Percentiles rank a stretch among this genome's conserved stretches.
phyloP scores from a whole-genome alignment of 2,797 vertebrate genomes.

The Acropternis orthonyx region DNA sequence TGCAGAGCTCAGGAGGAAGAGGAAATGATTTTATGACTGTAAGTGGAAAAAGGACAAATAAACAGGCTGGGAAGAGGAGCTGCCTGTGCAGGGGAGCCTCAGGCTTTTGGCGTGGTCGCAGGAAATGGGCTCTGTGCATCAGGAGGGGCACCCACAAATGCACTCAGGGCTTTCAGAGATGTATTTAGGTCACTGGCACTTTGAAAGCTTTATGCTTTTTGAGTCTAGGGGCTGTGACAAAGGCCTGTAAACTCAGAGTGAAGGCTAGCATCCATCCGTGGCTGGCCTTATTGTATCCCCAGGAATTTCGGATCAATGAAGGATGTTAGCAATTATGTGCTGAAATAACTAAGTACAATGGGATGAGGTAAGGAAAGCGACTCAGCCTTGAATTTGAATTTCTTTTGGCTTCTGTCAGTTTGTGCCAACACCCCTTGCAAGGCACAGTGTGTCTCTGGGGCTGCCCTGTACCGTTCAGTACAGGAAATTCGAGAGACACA shows the following conservation, averaged over 20 bases:
- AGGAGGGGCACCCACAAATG: not conserved
- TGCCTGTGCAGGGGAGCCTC: not conserved
- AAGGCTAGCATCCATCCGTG: constrained; percentile 60
- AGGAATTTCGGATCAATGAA: constrained; percentile 65
- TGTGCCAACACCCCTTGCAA: not conserved
- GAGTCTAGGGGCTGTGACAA: constrained; percentile 42
- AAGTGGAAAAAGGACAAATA: constrained; percentile 19
- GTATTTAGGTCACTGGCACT: constrained; percentile 57
- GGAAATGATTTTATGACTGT: constrained; percentile 26
- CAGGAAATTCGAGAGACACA: not conserved
- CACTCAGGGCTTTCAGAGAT: not conserved
- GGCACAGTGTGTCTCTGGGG: not conserved
- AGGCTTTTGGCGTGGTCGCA: not conserved
- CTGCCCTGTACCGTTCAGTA: not conserved
- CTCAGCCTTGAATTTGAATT: constrained; percentile 61
- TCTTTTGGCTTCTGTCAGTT: constrained; percentile 40
- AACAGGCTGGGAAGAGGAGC: not conserved
- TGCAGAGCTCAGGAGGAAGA: not conserved
- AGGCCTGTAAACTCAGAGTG: constrained; percentile 29
- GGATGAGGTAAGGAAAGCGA: constrained; percentile 49
- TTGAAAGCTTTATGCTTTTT: constrained; percentile 46
- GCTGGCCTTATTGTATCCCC: constrained; percentile 57
- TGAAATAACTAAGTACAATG: constrained; percentile 64
- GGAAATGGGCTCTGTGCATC: constrained; percentile 15
- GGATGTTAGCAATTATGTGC: constrained; percentile 70